phyloP scores from a whole-genome alignment of 2,888 invertebrate species.

The Eledona agricola region DNA sequence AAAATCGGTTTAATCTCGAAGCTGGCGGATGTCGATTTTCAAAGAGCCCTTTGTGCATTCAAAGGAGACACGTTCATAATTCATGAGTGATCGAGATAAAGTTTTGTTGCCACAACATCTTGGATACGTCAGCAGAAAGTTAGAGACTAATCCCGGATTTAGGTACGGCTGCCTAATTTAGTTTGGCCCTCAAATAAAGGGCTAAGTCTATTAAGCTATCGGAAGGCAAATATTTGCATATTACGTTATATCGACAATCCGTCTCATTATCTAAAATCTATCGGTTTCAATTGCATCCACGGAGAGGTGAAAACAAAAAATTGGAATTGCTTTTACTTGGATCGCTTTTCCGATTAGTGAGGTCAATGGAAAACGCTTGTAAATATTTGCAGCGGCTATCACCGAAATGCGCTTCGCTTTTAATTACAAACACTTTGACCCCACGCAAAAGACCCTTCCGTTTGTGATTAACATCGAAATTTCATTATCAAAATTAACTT shows the following conservation, averaged over 20 bases:
- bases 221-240: slow-evolving; percentile 8
- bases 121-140: slow-evolving; percentile 4
- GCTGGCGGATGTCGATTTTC: background rate
- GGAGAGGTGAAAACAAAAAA: too few species aligned
- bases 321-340: too few species aligned
- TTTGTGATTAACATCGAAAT: slow-evolving; percentile 7
- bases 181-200: slow-evolving; percentile 9
- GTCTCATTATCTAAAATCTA: too few species aligned
- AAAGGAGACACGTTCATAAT: slow-evolving; percentile 6
- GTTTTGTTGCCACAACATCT: slow-evolving; percentile 12
- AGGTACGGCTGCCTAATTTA: slow-evolving; percentile 9
- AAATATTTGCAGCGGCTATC: too few species aligned
- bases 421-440: slow-evolving; percentile 5
- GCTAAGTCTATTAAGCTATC: slow-evolving; percentile 7
- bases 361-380: too few species aligned
- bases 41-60: too few species aligned
- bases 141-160: slow-evolving; percentile 5
- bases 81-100: slow-evolving; percentile 1
- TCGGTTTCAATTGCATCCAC: too few species aligned
- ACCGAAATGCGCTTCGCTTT: background rate
- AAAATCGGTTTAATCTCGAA: background rate
- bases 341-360: too few species aligned
- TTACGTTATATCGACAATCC: too few species aligned
- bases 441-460: background rate
- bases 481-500: slow-evolving; percentile 6